These are phyloP conservation scores for Drosophila testacea DNA, from an alignment of 2,888 invertebrate species.

Conservation along the genomic window DNA sequence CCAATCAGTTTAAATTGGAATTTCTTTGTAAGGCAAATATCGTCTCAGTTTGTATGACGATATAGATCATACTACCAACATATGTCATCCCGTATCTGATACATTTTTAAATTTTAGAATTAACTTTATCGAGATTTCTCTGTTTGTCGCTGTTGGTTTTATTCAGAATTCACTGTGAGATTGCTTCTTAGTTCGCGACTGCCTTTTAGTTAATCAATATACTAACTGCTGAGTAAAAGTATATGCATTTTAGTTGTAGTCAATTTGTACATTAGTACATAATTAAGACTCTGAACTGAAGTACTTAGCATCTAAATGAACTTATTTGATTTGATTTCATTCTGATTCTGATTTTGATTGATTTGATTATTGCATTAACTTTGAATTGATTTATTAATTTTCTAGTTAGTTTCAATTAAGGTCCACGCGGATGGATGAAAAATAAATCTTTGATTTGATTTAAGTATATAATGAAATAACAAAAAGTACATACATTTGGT, in stretches of 20 bases:
- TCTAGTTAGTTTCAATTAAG: conserved; percentile 31
- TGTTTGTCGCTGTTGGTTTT: neutral
- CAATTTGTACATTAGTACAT: neutral
- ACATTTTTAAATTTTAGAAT: neutral
- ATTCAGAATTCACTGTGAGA: neutral
- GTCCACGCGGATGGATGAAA: neutral
- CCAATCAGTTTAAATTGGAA: neutral
- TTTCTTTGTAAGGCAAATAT: neutral
- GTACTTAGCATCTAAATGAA: neutral
- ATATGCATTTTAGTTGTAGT: neutral
- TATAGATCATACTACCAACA: too few species aligned
- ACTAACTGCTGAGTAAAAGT: neutral
- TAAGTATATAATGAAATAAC: conserved; percentile 1
- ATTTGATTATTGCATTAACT: neutral
- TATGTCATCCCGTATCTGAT: neutral
- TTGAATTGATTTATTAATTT: conserved; percentile 1
- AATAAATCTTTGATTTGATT: conserved; percentile 1
- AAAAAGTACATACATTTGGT: conserved; percentile 15
- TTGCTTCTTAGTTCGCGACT: conserved; percentile 1
- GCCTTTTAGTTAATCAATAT: conserved; percentile 6
- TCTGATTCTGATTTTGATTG: neutral
- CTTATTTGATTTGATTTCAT: neutral
- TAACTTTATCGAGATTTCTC: neutral
- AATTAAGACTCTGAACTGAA: neutral
- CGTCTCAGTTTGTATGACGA: neutral